These are phyloP conservation scores for Ceriagrion tenellum DNA, from an alignment of 2,888 invertebrate species.

Conservation along the genomic window DNA sequence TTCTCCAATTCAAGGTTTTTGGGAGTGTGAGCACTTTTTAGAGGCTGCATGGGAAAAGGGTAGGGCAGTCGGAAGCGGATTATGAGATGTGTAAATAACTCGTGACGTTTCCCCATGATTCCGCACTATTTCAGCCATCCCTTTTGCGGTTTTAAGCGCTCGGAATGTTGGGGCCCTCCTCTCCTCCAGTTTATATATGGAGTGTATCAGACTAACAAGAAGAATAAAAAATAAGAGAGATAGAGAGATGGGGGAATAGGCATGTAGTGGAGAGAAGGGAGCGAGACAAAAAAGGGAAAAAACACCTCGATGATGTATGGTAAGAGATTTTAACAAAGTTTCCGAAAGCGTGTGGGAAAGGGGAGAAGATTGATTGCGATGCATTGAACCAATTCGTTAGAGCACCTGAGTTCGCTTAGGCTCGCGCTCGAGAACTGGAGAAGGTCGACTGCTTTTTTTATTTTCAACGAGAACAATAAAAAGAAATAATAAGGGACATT, in stretches of 20 bases:
- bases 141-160: constrained; percentile 30
- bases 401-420: constrained; percentile 59
- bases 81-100: constrained; percentile 64
- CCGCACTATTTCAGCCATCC: constrained; percentile 54
- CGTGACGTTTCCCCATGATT: constrained; percentile 54
- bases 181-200: constrained; percentile 42
- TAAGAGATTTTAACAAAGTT: constrained; percentile 61
- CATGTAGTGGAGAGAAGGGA: background rate
- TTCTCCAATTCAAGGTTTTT: constrained; percentile 52
- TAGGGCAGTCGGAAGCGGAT: background rate
- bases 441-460: background rate
- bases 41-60: background rate
- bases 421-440: background rate
- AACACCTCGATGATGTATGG: constrained; percentile 54
- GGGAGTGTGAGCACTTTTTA: background rate
- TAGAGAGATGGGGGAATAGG: background rate
- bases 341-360: constrained; percentile 16
- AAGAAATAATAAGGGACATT: background rate
- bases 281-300: constrained; percentile 17
- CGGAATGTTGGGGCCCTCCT: background rate
- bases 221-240: background rate
- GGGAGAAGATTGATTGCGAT: constrained; percentile 55
- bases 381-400: constrained; percentile 63
- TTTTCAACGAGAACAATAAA: background rate
- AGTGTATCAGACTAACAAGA: constrained; percentile 50